Evolutionary conservation across 92 coral and sea anemone genomes (phyloP), one percentile per base, ranked within the genome.

Genomic region (Phenganax stokvisi): DNA sequence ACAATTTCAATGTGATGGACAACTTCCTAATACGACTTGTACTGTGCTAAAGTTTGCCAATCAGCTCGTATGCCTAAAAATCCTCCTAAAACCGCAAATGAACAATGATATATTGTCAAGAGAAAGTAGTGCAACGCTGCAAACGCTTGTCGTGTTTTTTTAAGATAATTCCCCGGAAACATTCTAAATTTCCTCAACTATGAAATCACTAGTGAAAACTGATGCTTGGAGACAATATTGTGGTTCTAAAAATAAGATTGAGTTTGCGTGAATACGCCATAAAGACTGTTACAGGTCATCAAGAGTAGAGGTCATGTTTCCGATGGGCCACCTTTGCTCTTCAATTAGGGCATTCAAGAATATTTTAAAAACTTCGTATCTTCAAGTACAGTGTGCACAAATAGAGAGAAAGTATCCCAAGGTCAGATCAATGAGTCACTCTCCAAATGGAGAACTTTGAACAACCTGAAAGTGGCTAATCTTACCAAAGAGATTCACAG

Each of bases 101-200:
- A 13, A 59, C 16, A 59, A n/a, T 13, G 30, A 20, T 20, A 64
- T 17, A 12, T 10, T 20, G 20, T 4, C 70, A 64, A 20, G 31
- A 37, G 47, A 37, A 37, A 37, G 47, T 5, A 2, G 47, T 37
- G 47, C 47, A 37, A 37, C 5, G 47, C 2, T 37, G 47, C 47
- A 37, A 37, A 37, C 47, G 47, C 47, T 37, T 64, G 27, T 64
- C 30, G 12, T 64, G 47, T 44, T 64, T 64, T 28, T 28, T 13
- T 8, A 64, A n/a, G 30, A 64, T 30, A 64, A 64, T 64, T 28
- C 7, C 30, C 70, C 70, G 70, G 70, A 64, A 64, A 64, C 70
- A 37, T 20, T 20, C 31, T 44, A 12, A 64, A 64, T 64, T 64
- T 64, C 70, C 70, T 64, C 70, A 64, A 64, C 12, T 28, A n/a